Conservation (phyloP, 1,140 invertebrate species). For the Pararge aegeria region DNA sequence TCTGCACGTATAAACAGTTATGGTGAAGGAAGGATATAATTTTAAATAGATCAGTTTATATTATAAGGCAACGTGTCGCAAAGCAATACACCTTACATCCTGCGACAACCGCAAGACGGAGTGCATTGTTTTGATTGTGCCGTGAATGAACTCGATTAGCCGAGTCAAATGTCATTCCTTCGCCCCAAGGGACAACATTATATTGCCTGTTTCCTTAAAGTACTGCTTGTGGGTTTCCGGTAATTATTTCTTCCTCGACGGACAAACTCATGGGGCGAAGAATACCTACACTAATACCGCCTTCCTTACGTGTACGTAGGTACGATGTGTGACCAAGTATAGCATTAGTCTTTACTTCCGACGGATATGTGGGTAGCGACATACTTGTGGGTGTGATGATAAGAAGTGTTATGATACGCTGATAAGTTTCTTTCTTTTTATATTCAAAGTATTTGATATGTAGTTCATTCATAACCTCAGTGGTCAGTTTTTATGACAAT, state of each 20-base stretch:
- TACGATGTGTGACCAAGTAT: conserved; percentile 57
- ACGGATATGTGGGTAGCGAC: conserved; percentile 50
- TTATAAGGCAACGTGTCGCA: conserved; percentile 29
- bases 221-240: conserved; percentile 61
- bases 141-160: conserved; percentile 65
- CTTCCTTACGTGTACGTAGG: conserved; percentile 46
- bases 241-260: conserved; percentile 69
- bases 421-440: conserved; percentile 3
- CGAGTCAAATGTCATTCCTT: conserved; percentile 73
- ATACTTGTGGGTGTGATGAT: neutral
- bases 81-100: conserved; percentile 58
- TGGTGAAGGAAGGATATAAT: conserved; percentile 1
- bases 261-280: conserved; percentile 48
- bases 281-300: conserved; percentile 41
- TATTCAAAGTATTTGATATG: neutral
- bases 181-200: conserved; percentile 57
- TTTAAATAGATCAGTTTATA: conserved; percentile 10
- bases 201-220: conserved; percentile 68
- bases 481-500: too few relatives aligned
- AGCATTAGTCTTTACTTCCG: conserved; percentile 59
- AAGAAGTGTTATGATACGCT: neutral
- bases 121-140: conserved; percentile 63
- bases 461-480: neutral
- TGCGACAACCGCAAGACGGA: conserved; percentile 54
- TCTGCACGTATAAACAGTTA: neutral